Percentiles rank a stretch among this genome's conserved stretches.
These are phyloP conservation scores for Coreius guichenoti DNA, from an alignment of 2,797 vertebrate species.

Conservation along the genomic window DNA sequence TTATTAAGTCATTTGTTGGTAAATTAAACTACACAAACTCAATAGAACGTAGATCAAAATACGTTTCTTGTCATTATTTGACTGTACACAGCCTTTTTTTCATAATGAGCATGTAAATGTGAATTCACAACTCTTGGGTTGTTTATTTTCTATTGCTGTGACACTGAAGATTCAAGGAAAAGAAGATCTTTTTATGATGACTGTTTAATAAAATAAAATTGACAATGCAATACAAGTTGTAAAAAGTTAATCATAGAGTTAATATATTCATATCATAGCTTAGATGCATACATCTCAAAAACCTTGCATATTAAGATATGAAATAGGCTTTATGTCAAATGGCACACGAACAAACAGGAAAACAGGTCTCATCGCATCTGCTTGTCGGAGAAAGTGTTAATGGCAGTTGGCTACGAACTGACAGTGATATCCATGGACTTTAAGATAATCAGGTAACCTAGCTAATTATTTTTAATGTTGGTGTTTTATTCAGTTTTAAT, in stretches of 20 bases:
- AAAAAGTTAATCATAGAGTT: too few relatives aligned
- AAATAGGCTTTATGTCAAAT: too few relatives aligned
- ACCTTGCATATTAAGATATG: too few relatives aligned
- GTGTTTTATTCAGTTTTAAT: not conserved
- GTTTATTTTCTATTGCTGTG: not conserved
- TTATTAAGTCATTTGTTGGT: not conserved
- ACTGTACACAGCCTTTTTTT: not conserved
- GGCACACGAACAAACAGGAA: too few relatives aligned
- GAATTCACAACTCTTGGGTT: not conserved
- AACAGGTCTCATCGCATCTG: too few relatives aligned
- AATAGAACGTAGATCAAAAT: too few relatives aligned
- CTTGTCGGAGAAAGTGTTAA: too few relatives aligned
- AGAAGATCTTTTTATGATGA: not conserved
- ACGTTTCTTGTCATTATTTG: not conserved
- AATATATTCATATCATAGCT: not conserved
- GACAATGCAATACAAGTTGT: not conserved
- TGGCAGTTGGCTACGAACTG: not conserved
- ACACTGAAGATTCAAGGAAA: not conserved
- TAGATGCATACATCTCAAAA: too few relatives aligned
- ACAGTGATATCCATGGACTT: not conserved
- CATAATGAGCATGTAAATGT: not conserved
- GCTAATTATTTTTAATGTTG: not conserved
- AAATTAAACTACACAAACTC: constrained; percentile 1
- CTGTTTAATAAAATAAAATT: not conserved
- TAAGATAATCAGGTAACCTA: not conserved